Conservation (phyloP, 2,113 vertebrate species). For the Vidua chalybeata region DNA sequence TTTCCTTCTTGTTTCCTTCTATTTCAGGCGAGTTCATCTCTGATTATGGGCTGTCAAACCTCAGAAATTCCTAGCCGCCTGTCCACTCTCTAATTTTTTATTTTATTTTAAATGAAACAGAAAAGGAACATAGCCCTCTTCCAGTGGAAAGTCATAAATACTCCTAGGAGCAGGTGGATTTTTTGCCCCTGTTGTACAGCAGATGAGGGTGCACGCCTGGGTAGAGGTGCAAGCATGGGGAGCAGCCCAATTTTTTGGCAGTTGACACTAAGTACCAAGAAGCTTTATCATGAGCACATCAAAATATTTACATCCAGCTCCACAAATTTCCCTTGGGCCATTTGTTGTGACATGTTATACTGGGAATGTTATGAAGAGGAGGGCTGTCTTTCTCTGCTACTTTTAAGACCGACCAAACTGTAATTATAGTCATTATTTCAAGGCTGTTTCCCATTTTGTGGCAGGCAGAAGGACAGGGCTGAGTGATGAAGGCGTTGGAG, state of each 20-base stretch:
- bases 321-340: neutral
- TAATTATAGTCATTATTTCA: neutral
- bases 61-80: neutral
- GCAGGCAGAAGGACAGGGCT: neutral
- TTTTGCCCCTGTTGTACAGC: neutral
- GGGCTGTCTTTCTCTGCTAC: neutral
- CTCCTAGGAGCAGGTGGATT: neutral
- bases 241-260: neutral
- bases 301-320: neutral
- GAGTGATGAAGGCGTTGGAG: fast-evolving
- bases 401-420: neutral
- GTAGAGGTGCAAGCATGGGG: neutral
- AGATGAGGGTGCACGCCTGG: neutral
- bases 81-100: neutral
- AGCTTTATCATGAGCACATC: neutral
- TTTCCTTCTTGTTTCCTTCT: slow-evolving; percentile 13
- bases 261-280: neutral
- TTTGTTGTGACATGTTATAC: neutral
- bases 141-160: neutral
- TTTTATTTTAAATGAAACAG: neutral
- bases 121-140: neutral
- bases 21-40: neutral
- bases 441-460: neutral
- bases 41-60: slow-evolving; percentile 18
- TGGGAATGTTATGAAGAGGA: neutral